Evolutionary conservation across 2,888 invertebrate species (phyloP), one percentile per base, ranked within the genome.

Genomic region (Eristalinus sepulchralis): DNA sequence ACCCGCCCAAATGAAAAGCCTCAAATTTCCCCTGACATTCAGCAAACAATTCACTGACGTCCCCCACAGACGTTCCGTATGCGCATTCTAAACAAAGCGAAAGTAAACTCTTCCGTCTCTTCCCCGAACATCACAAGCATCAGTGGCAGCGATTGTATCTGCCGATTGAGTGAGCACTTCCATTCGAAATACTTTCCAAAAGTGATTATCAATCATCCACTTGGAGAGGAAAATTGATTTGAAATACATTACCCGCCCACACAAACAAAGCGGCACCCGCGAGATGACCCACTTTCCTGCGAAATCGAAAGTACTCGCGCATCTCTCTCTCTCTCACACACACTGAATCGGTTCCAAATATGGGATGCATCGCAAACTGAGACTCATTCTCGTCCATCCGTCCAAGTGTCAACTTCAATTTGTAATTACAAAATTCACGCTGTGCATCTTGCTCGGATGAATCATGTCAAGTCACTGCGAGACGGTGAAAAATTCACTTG

Each of bases 161-260:
- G 53, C 13, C 11, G 17, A 27, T 31, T 34, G 22, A 34, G 57
- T 68, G 67, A 39, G 34, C 27, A 22, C 24, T 57, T 33, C 36
- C 57, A 68, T 55, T n/a, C 1, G 17, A 33, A 68, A 68, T 24
- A 68, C 68, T 68, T 68, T 68, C 68, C 55, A 57, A 68, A 68
- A 68, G 33, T 68, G 57, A 68, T 57, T 68, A 57, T 68, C 68
- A 68, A 68, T 68, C 68, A 68, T 57, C 68, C 68, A 68, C 68
- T 68, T 68, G 55, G 22, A 2, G 34, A 57, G 22, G 34, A 57
- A 68, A 68, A 68, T 68, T 68, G 57, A 68, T 68, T 68, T 68
- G 55, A 68, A 57, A 68, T 68, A 33, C 67, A 53, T 31, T 67
- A 53, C 36, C 39, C 39, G 62, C 17, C 47, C 47, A 47, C 47